Evolutionary conservation across 2,797 vertebrate genomes (phyloP).

Genomic region (Rhynchotus rufescens): DNA sequence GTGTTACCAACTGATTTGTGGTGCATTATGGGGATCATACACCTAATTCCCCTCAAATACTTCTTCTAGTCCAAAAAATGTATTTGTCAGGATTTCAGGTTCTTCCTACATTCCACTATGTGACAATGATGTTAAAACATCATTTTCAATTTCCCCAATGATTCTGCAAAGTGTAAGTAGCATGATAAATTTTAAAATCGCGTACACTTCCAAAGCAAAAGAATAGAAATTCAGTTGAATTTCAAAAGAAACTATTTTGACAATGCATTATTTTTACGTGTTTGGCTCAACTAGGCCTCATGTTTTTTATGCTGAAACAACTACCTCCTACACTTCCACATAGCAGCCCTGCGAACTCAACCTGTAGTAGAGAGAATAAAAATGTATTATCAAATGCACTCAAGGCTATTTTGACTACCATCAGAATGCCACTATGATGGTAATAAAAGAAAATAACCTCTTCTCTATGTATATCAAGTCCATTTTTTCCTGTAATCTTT

Average conservation of each 20-base stretch:
- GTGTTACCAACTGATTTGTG: neutral
- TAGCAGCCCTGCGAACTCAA: neutral
- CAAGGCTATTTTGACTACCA: neutral
- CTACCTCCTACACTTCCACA: neutral
- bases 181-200: neutral
- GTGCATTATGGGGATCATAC: neutral
- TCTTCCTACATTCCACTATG: neutral
- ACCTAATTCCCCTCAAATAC: neutral
- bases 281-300: fast-evolving
- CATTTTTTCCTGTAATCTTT: neutral
- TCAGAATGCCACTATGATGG: neutral
- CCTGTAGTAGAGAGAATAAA: neutral
- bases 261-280: neutral
- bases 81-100: neutral
- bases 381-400: neutral
- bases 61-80: neutral
- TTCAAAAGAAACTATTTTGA: neutral
- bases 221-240: neutral
- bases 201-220: neutral
- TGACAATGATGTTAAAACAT: neutral
- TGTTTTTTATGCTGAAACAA: neutral
- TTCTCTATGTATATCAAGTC: neutral
- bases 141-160: neutral
- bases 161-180: neutral
- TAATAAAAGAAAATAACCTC: neutral